Base-by-base conservation (phyloP, 1,140 invertebrate genomes). In the Drosophila leontia region DNA sequence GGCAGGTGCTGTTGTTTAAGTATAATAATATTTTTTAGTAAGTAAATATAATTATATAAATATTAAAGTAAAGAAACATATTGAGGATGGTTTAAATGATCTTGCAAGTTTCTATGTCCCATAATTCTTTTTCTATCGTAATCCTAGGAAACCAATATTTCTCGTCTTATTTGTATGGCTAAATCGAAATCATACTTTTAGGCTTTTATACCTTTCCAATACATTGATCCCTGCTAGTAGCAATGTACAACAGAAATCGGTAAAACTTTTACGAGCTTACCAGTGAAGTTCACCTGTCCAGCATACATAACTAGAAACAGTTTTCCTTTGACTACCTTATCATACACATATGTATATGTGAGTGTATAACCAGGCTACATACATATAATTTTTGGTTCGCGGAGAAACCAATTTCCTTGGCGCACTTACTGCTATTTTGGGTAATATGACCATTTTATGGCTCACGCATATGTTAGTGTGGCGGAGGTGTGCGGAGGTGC, bases 361-460 rank as follows among this genome's bases (percentile, higher is more conserved):
- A 35, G 11, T 5, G 32, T 53, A 55, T 60, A 74, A 62, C 50
- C 61, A 15, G 37, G 35, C 42, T 23, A 64, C 63, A 45, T 50
- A 75, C 63, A 45, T 50, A 75, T 71, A 62, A 79, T 82, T 75
- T 86, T 77, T 68, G 84, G 75, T 82, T 67, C 80, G 83, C 87
- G 83, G 83, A 58, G 82, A 88, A 87, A 88, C 85, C 84, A 88
- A 88, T 88, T 88, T 88, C 82, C 85, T 71, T 58, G 71, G 78
- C 70, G 69, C 83, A 78, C 83, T 86, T 86, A 75, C 75, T 65
- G 74, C 82, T 77, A 65, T 70, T 88, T 87, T 71, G 78, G 85
- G 85, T 85, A 88, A 88, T 88, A 88, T 88, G 80, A 81, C 75
- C 80, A 80, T 88, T 88, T 88, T 88, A 88, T 90, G 85, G 77